Percentiles rank a stretch among this genome's conserved stretches.
These are phyloP conservation scores for Drosophila yakuba DNA, from an alignment of 1,140 invertebrate species.

Conservation along the genomic window DNA sequence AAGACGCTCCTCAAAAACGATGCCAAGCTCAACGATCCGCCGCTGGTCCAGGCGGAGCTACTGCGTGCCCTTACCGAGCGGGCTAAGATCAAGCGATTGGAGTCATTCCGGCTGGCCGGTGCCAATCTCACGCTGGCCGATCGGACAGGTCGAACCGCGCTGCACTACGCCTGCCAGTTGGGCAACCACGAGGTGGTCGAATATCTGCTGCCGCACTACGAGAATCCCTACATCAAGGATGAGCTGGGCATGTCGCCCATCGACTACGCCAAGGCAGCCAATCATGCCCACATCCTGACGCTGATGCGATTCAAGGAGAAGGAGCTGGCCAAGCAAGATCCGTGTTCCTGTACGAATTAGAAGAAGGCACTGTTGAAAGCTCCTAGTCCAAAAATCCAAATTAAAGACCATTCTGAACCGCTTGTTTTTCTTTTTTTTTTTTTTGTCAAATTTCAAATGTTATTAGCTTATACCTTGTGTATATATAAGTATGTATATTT, in stretches of 20 bases:
- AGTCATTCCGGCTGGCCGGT: conserved; percentile 87
- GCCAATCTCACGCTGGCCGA: conserved; percentile 87
- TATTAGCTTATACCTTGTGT: conserved; percentile 78
- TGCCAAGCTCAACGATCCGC: conserved; percentile 86
- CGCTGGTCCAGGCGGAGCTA: conserved; percentile 86
- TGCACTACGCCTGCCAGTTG: conserved; percentile 87
- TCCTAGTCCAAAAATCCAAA: background rate
- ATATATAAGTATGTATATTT: conserved; percentile 57
- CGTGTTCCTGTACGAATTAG: conserved; percentile 10
- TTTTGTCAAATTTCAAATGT: conserved; percentile 75
- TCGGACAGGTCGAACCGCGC: conserved; percentile 87
- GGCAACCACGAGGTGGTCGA: conserved; percentile 76
- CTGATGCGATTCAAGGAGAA: conserved; percentile 45
- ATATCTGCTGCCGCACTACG: conserved; percentile 85
- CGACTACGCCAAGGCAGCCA: conserved; percentile 85
- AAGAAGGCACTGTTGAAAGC: background rate
- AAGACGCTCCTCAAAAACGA: conserved; percentile 87
- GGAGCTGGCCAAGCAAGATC: background rate
- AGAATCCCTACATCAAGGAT: conserved; percentile 81
- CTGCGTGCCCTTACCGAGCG: conserved; percentile 87
- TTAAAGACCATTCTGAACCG: conserved; percentile 9
- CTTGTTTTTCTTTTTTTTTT: conserved; percentile 25
- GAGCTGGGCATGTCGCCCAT: conserved; percentile 85
- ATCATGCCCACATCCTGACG: conserved; percentile 40
- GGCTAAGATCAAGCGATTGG: conserved; percentile 86